Evolutionary conservation across 2,888 invertebrate genomes (phyloP), one percentile per base, ranked within the genome.

Genomic region (Apomyelois bistriatella): DNA sequence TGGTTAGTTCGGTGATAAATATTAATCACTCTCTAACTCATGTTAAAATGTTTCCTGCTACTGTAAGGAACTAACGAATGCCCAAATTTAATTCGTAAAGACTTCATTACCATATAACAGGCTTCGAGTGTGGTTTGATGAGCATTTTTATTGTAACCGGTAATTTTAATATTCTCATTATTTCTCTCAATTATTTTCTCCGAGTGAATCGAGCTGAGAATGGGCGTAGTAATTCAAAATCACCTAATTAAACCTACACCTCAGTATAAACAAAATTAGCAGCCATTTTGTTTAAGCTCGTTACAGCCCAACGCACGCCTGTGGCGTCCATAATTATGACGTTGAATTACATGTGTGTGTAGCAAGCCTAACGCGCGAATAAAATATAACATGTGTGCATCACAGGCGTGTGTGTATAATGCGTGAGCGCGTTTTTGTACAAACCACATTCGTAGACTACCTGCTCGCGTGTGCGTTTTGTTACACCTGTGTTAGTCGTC

Each of bases 281-380:
- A 73, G 86, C 89, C 89, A 89, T 90, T 89, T 90, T 89, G 86
- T 87, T 85, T 80, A 82, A 78, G 83, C 87, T 85, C 82, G 88
- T 90, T 86, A 88, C 87, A 86, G 79, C 80, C 80, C 83, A 83
- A 82, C 87, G 85, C 88, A 84, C 86, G 89, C 88, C 86, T 84
- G 76, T 82, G 86, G 82, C 79, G 79, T 79, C 79, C 77, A 79
- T 90, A 88, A 90, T 90, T 89, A 89, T 84, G 81, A 85, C 82
- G 87, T 81, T 76, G 73, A 62, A 63, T 61, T 56, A 53, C 60
- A 48, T 55, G 57, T 79, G 79, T 76, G 72, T 74, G 74, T 66
- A 63, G 60, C 65, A 60, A 56, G 65, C 68, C 68, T 72, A 70
- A 73, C 64, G 77, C 70, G 72, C 79, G 76, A 81, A 81, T 82